Conservation (phyloP, 2,888 invertebrate genomes). For the Lepidocyrtoides sp. region DNA sequence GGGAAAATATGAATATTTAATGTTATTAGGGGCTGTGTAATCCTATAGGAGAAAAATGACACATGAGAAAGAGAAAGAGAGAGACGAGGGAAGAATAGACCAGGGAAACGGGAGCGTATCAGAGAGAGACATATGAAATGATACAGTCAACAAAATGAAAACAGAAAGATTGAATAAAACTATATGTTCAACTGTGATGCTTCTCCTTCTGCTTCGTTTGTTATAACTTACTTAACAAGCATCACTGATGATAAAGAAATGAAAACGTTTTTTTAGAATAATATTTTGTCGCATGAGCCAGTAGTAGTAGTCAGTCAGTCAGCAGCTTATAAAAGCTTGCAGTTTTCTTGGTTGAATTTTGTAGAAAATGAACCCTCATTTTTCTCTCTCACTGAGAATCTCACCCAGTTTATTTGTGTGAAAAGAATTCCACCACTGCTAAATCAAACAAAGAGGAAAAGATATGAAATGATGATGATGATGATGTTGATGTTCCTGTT, state of each 20-base stretch:
- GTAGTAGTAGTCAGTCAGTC: no score
- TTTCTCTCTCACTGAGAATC: background rate
- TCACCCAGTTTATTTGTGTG: slow-evolving; percentile 19
- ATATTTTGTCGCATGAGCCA: background rate
- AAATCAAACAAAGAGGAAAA: slow-evolving; percentile 38
- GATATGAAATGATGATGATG: slow-evolving; percentile 10
- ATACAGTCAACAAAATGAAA: background rate
- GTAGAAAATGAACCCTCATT: slow-evolving; percentile 47
- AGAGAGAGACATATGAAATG: background rate
- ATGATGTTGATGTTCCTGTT: background rate
- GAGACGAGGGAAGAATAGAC: background rate
- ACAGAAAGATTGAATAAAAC: slow-evolving; percentile 41
- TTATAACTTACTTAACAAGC: background rate
- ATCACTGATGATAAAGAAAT: no score
- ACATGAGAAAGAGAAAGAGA: slow-evolving; percentile 25
- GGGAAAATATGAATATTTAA: slow-evolving; percentile 58
- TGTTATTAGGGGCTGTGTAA: slow-evolving; percentile 50
- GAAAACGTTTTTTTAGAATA: slow-evolving; percentile 11
- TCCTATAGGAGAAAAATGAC: slow-evolving; percentile 27
- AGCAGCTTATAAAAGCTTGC: no score
- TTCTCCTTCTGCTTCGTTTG: background rate
- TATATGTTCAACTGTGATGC: background rate
- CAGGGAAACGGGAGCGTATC: no score
- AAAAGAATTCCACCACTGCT: slow-evolving; percentile 30
- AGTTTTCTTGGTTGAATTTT: background rate